These are phyloP conservation scores for Dromiciops gliroides DNA, from an alignment of 2,113 vertebrate species.

Conservation along the genomic window DNA sequence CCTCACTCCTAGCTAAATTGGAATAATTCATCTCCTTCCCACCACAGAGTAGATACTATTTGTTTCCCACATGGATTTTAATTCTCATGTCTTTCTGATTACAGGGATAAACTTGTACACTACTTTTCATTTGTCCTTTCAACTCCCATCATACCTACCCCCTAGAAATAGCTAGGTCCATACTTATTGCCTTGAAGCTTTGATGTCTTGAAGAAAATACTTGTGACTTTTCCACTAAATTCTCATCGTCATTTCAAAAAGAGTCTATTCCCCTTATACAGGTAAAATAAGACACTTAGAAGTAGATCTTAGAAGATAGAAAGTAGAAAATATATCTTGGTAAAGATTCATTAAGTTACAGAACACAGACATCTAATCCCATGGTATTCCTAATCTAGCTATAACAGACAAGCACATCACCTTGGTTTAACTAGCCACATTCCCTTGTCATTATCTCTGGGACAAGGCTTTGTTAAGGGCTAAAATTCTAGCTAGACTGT, in stretches of 20 bases:
- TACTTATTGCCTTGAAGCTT: neutral
- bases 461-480: too few relatives aligned
- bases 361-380: neutral
- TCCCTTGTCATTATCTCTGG: neutral
- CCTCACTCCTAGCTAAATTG: neutral
- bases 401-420: neutral
- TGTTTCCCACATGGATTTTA: neutral
- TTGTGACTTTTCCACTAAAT: neutral
- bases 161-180: neutral
- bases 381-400: neutral
- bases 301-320: neutral
- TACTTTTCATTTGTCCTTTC: neutral
- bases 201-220: neutral
- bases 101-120: neutral
- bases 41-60: neutral
- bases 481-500: too few relatives aligned
- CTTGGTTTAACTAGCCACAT: neutral
- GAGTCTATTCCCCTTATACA: neutral
- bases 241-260: neutral
- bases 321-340: neutral
- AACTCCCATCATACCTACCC: neutral
- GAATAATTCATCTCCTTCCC: neutral
- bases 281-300: neutral
- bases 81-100: neutral
- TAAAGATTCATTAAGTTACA: too few relatives aligned